Conservation (phyloP, 2,888 invertebrate genomes). For the Vanessa cardui region DNA sequence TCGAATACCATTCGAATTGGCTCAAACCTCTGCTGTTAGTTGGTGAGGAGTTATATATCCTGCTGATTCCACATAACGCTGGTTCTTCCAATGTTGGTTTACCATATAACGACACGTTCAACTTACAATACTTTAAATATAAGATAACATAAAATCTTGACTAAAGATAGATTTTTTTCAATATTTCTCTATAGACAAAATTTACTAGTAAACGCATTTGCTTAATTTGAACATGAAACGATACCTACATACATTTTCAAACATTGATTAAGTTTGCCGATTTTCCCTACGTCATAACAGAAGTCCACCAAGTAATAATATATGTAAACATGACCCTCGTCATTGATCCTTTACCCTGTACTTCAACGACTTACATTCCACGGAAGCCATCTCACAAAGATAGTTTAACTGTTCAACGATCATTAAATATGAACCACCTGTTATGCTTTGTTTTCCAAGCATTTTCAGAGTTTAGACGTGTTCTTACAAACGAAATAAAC, state of each 20-base stretch:
- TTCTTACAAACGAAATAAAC: constrained; percentile 26
- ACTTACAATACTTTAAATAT: no score
- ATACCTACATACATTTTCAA: neutral
- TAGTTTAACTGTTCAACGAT: constrained; percentile 69
- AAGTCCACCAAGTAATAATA: constrained; percentile 41
- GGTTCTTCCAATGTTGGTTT: no score
- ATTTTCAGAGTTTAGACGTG: constrained; percentile 20
- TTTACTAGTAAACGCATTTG: no score
- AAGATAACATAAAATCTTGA: no score
- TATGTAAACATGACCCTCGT: constrained; percentile 46
- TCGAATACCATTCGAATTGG: no score
- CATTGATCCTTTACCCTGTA: constrained; percentile 38
- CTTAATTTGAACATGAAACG: neutral
- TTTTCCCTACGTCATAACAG: neutral
- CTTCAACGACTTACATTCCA: constrained; percentile 16
- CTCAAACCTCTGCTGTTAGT: no score
- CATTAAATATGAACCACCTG: constrained; percentile 71
- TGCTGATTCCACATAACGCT: no score
- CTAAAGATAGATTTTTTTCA: no score
- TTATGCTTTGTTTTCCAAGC: constrained; percentile 43
- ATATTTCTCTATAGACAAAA: no score
- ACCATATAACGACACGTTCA: no score
- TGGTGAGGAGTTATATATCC: no score
- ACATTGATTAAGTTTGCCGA: neutral
- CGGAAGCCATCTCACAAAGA: constrained; percentile 47